These are phyloP conservation scores for Ornithoptera alexandrae DNA, from an alignment of 2,888 invertebrate species.

Conservation along the genomic window DNA sequence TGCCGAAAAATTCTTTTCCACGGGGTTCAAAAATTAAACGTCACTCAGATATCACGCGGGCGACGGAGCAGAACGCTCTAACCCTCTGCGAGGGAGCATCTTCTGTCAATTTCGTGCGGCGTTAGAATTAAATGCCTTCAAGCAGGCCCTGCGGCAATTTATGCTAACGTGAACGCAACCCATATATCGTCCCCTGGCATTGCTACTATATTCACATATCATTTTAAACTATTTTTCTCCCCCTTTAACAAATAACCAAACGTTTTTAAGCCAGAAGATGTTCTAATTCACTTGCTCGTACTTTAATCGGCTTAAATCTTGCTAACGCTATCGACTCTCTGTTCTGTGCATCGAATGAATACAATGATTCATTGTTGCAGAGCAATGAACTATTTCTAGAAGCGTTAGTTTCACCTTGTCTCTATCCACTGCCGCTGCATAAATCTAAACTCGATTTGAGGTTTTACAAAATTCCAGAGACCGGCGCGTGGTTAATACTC, in stretches of 20 bases:
- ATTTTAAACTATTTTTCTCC: conserved; percentile 45
- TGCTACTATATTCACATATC: conserved; percentile 32
- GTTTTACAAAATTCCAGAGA: conserved; percentile 58
- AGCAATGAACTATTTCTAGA: conserved; percentile 33
- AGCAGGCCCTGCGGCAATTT: conserved; percentile 51
- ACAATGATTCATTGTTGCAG: conserved; percentile 33
- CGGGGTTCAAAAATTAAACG: conserved; percentile 65
- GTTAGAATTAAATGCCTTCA: conserved; percentile 51
- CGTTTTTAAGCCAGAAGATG: conserved; percentile 40
- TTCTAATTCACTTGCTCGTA: conserved; percentile 41
- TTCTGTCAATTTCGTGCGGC: conserved; percentile 54
- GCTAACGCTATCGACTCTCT: conserved; percentile 22
- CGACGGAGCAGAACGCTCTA: conserved; percentile 54
- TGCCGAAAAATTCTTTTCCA: conserved; percentile 22
- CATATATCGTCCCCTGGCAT: conserved; percentile 32
- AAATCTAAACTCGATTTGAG: conserved; percentile 59
- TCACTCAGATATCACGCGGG: conserved; percentile 64
- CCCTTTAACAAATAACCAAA: conserved; percentile 39
- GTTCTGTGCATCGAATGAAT: conserved; percentile 26
- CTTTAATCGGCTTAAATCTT: conserved; percentile 29
- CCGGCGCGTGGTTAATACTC: conserved; percentile 66
- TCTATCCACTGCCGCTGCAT: conserved; percentile 40
- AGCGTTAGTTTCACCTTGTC: conserved; percentile 34
- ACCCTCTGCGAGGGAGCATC: conserved; percentile 51
- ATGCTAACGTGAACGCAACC: conserved; percentile 58